Percentiles rank a stretch among this genome's conserved stretches.
Evolutionary conservation across 2,888 invertebrate species (phyloP).

Genomic region (Synergus itoensis): DNA sequence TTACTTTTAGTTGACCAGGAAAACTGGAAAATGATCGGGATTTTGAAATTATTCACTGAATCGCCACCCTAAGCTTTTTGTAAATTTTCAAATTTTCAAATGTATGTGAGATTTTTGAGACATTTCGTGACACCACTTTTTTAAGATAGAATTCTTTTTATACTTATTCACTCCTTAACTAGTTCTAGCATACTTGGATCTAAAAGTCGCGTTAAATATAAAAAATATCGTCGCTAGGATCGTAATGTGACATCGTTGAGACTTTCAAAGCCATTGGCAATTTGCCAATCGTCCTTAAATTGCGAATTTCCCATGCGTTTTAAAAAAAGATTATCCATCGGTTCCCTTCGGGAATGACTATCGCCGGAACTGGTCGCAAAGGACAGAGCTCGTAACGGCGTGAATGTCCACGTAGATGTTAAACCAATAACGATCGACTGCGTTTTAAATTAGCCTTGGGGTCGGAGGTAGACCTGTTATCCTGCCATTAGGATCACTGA

Average conservation of each 20-base stretch:
- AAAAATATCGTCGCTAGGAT: neutral
- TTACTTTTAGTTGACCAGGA: no score
- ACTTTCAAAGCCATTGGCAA: neutral
- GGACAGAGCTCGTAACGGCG: slow-evolving; percentile 24
- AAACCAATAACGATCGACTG: slow-evolving; percentile 55
- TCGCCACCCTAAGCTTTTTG: no score
- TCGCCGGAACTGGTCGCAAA: slow-evolving; percentile 14
- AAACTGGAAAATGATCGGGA: no score
- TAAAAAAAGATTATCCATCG: slow-evolving; percentile 38
- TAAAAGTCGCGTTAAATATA: neutral
- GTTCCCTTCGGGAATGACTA: slow-evolving; percentile 17
- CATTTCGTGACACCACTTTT: no score
- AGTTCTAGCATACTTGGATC: neutral
- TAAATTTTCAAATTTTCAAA: no score
- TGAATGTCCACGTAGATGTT: slow-evolving; percentile 38
- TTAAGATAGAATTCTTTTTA: no score
- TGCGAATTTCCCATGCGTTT: slow-evolving; percentile 10
- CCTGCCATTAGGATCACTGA: slow-evolving; percentile 50
- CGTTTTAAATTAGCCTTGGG: slow-evolving; percentile 55
- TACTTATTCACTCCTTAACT: no score
- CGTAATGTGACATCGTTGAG: neutral
- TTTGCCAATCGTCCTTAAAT: slow-evolving; percentile 1
- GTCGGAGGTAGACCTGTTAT: slow-evolving; percentile 40
- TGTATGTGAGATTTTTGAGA: no score
- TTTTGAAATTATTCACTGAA: no score